Evolutionary conservation across 2,113 vertebrate species (phyloP).

Genomic region (Piprites chloris): DNA sequence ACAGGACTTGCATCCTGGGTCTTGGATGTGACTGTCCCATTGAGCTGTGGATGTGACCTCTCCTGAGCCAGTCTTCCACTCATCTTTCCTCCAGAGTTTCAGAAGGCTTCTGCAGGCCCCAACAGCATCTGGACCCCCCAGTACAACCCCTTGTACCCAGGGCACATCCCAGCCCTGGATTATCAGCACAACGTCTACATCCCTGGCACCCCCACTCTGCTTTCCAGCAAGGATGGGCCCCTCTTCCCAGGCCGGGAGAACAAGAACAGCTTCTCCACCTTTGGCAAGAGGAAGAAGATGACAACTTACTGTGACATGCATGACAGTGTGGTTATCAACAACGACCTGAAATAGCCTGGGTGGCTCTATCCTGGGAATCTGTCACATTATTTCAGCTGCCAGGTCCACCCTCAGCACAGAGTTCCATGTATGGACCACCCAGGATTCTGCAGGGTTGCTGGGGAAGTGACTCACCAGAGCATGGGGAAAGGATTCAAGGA

Average conservation of each 20-base stretch:
- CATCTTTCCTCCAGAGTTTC: conserved; percentile 75
- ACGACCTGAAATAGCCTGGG: conserved; percentile 74
- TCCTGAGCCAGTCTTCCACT: neutral
- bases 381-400: neutral
- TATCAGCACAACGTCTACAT: conserved; percentile 93
- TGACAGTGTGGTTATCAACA: conserved; percentile 86
- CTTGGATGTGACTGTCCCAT: neutral
- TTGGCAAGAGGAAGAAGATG: conserved; percentile 88
- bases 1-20: neutral
- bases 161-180: conserved; percentile 78
- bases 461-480: neutral
- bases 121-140: conserved; percentile 83
- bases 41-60: neutral
- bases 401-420: neutral
- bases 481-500: neutral
- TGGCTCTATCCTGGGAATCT: neutral
- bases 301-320: conserved; percentile 80
- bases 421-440: neutral
- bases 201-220: conserved; percentile 83
- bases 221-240: conserved; percentile 76
- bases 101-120: conserved; percentile 76
- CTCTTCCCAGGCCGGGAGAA: conserved; percentile 79
- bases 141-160: conserved; percentile 74
- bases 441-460: neutral
- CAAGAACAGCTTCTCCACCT: conserved; percentile 90